A percentile compares a stretch with the other conserved stretches of the same genome.
phyloP scores from a whole-genome alignment of 2,113 vertebrate genomes.

The Grallaria varia region DNA sequence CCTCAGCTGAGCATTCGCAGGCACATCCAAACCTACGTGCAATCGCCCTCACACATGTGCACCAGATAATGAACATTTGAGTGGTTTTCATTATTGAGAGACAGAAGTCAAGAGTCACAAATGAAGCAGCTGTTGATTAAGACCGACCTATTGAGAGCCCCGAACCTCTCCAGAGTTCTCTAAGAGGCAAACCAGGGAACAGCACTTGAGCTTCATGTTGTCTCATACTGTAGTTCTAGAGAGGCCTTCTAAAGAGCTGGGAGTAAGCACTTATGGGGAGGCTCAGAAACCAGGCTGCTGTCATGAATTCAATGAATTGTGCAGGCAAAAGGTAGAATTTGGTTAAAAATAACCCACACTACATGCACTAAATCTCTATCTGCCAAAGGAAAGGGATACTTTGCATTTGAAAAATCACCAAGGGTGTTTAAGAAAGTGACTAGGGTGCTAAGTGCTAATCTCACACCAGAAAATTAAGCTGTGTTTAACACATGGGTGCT shows the following conservation, averaged over 20 bases:
- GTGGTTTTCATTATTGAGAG: not conserved
- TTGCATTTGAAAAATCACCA: not conserved
- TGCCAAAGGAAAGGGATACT: not conserved
- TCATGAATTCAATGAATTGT: not conserved
- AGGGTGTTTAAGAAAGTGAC: not conserved
- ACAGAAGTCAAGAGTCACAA: not conserved
- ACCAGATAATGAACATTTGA: conserved; percentile 4
- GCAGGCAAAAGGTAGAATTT: not conserved
- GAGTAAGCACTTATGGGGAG: not conserved
- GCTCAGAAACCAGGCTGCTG: not conserved
- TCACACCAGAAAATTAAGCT: not conserved
- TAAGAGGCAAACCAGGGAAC: not conserved
- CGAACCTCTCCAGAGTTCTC: not conserved
- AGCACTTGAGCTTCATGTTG: not conserved
- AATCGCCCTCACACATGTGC: not conserved
- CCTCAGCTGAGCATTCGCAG: not conserved
- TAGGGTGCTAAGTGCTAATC: not conserved
- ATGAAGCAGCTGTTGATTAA: conserved; percentile 5
- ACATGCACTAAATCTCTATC: not conserved
- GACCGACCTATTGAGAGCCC: not conserved
- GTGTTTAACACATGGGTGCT: not conserved
- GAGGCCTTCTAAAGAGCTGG: not conserved
- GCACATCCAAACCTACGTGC: not conserved
- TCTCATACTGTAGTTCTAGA: not conserved
- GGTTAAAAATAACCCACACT: not conserved